Percentiles rank a stretch among this genome's conserved stretches.
These are phyloP conservation scores for Apotomis capreana DNA, from an alignment of 2,888 invertebrate genomes.

Conservation along the genomic window DNA sequence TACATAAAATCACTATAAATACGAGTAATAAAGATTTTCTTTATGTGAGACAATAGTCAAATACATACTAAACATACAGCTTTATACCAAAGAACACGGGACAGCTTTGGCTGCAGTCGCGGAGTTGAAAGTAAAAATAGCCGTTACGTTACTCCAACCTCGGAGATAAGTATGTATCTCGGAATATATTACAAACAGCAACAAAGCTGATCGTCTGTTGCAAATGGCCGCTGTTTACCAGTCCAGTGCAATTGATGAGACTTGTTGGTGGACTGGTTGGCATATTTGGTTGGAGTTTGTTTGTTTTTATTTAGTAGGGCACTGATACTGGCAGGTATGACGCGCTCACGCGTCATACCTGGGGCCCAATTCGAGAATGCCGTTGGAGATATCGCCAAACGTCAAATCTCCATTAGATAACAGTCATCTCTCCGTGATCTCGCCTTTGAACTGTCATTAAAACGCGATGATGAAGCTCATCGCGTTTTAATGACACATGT, in stretches of 20 bases:
- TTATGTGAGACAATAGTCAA: constrained; percentile 1
- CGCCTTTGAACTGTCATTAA: too few species aligned
- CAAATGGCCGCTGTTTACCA: constrained; percentile 18
- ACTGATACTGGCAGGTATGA: constrained; percentile 31
- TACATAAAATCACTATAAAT: neutral
- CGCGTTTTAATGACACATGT: too few species aligned
- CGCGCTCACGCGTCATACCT: neutral
- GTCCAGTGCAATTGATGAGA: constrained; percentile 23
- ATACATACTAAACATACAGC: constrained; percentile 15
- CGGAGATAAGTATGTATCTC: constrained; percentile 34
- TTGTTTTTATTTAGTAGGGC: constrained; percentile 1
- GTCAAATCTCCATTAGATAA: too few species aligned
- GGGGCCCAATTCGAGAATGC: too few species aligned
- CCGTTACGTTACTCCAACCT: constrained; percentile 41
- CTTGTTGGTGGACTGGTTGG: constrained; percentile 23
- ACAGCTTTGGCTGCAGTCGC: constrained; percentile 41
- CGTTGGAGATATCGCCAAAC: too few species aligned
- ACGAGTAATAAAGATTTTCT: neutral
- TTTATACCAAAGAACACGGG: constrained; percentile 27
- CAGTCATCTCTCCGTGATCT: too few species aligned
- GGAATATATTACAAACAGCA: constrained; percentile 36
- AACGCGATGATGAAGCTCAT: too few species aligned
- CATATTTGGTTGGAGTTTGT: constrained; percentile 13
- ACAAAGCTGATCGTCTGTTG: constrained; percentile 10
- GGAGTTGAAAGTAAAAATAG: constrained; percentile 41